Base-by-base conservation (phyloP, 2,113 vertebrate species). In the Rhinichthys klamathensis region DNA sequence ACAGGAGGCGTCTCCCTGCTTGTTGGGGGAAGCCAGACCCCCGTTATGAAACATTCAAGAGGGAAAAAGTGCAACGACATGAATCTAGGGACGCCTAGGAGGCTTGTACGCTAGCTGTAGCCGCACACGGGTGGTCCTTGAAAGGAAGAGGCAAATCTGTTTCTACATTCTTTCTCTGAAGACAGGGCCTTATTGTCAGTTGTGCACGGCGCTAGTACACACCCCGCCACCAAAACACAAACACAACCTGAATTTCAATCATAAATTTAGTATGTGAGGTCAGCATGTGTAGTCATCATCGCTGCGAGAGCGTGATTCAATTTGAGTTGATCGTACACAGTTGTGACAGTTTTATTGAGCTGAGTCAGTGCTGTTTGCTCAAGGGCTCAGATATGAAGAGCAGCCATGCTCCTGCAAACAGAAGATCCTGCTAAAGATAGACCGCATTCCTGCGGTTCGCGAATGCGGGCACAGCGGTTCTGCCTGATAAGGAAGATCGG, bases 61-160 rank as follows among this genome's bases (percentile, higher is more conserved):
- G 38, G 32, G 46, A 73, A 41, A 69, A 74, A 61, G 76, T 58
- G 35, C 35, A 41, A 2, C 18, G 21, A 79, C 18, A 4, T 38
- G 51, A 79, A 76, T 58, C 21, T 35, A 13, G 10, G 56, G 83
- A 85, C 84, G 83, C 54, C 54, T 56, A 8, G 54, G 18, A 56
- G 54, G 18, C 54, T 56, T 21, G 54, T 56, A 23, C 18, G 7
- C 54, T 23, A 23, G 16, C 18, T 56, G 54, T 56, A 23, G 54
- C 54, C 54, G 8, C 87, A 89, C 90, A 88, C 85, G 93, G 94
- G 94, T 94, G 93, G 94, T 94, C 94, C 84, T 16, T 60, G 78
- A 49, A 77, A 77, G 84, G 51, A 87, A 90, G 46, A 85, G 65
- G 72, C 90, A 90, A 87, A 91, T 86, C 85, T 84, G 86, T 83